Conservation (phyloP, 1,140 invertebrate genomes). For the Leptinotarsa defecta region DNA sequence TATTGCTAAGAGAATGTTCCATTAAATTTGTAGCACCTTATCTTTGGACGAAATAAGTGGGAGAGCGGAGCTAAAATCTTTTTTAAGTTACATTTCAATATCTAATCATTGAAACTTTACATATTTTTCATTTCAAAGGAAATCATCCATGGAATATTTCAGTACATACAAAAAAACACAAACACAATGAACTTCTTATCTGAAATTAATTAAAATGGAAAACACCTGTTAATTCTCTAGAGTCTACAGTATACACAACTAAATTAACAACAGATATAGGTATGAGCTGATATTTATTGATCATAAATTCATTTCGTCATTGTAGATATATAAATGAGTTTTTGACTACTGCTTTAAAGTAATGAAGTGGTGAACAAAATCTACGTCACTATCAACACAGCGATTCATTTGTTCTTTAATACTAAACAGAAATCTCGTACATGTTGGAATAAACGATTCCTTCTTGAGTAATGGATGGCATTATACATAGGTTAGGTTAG, state of each 20-base stretch:
- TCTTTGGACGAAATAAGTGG: constrained; percentile 1
- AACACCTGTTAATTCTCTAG: background rate
- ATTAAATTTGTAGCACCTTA: background rate
- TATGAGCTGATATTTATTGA: background rate
- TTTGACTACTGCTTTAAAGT: too few relatives aligned
- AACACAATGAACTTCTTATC: background rate
- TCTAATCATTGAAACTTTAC: background rate
- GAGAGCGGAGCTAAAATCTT: background rate
- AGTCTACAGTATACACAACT: background rate
- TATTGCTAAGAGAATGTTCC: background rate
- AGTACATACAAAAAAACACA: background rate
- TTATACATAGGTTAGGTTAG: too few relatives aligned
- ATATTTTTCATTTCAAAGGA: background rate
- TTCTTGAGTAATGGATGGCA: too few relatives aligned
- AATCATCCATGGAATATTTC: background rate
- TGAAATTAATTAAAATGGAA: background rate
- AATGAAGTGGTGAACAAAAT: too few relatives aligned
- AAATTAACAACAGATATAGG: background rate
- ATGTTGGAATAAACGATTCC: too few relatives aligned
- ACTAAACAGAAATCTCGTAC: too few relatives aligned
- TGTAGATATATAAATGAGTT: too few relatives aligned
- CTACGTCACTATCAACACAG: too few relatives aligned
- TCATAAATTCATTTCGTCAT: background rate
- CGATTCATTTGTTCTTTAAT: too few relatives aligned
- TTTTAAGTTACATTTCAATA: background rate